Base-by-base conservation (phyloP, 2,888 invertebrate species). In the Cryptocephalus primarius region DNA sequence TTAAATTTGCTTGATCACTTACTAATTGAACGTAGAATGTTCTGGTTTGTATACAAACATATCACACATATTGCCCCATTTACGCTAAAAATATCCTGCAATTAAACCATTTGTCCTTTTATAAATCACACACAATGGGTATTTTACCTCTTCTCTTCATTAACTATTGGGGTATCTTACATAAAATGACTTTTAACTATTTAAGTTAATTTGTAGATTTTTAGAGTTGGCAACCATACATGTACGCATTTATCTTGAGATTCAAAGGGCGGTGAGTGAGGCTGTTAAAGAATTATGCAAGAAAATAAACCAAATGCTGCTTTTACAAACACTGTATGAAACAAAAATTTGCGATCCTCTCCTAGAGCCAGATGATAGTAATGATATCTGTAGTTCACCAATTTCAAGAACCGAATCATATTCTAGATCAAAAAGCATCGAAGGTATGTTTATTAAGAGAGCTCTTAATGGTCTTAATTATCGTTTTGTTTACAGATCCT, bases 321-420 rank as follows among this genome's bases (percentile, higher is more conserved):
- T 87, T 12, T 69, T 87, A n/a, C 77, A 81, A 60, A 78, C 79
- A 54, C 69, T 87, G 39, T 76, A 82, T 62, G 79, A 82, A 51
- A 81, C 80, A 1, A 71, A 79, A 32, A 74, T 73, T 53, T 86
- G 86, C 59, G 79, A 83, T 61, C 62, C 71, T 4, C 69, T 87
- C 31, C 66, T 86, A 36, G 85, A 85, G 57, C 75, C 80, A 1
- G 82, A 84, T 55, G 71, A 71, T 49, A 61, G 52, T 43, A 60
- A 49, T 46, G 64, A 65, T 43, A 49, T 50, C 32, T 52, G 52
- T 33, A 56, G 56, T 38, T 59, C 62, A 11, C 56, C 60, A 9
- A 53, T 63, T 33, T 61, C 62, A 3, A 57, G 65, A 52, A 64
- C 58, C 49, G 52, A 63, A 14, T 62, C 67, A 8, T 67, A 59